A percentile compares a stretch with the other conserved stretches of the same genome.
Evolutionary conservation across 2,797 vertebrate species (phyloP).

Genomic region (Antrozous pallidus): DNA sequence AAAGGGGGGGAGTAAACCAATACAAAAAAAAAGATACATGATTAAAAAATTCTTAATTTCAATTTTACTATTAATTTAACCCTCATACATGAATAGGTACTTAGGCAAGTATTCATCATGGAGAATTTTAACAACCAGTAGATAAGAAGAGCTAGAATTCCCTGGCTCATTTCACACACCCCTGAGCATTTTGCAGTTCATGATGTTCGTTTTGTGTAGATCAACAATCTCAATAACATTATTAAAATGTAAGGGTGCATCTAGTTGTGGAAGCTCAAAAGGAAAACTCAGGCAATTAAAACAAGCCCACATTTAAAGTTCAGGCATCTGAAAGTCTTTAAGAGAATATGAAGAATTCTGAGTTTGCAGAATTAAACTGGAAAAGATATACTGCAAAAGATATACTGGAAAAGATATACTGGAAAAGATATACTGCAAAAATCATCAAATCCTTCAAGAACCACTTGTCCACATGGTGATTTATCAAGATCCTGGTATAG

Average conservation of each 20-base stretch:
- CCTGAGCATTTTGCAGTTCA: neutral
- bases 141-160: neutral
- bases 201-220: neutral
- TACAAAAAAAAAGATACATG: neutral
- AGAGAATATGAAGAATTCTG: neutral
- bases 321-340: neutral
- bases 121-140: neutral
- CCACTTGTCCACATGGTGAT: neutral
- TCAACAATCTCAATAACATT: neutral
- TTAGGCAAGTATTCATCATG: neutral
- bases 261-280: neutral
- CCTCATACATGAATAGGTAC: neutral
- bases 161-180: neutral
- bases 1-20: neutral
- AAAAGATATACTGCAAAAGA: neutral
- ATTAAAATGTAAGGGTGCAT: neutral
- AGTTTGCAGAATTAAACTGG: neutral
- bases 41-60: neutral
- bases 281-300: neutral
- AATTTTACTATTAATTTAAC: neutral
- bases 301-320: neutral
- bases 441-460: neutral
- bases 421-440: neutral
- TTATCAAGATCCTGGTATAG: neutral
- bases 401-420: conserved; percentile 9